Base-by-base conservation (phyloP, 2,113 vertebrate species). In the Xenopus laevis region DNA sequence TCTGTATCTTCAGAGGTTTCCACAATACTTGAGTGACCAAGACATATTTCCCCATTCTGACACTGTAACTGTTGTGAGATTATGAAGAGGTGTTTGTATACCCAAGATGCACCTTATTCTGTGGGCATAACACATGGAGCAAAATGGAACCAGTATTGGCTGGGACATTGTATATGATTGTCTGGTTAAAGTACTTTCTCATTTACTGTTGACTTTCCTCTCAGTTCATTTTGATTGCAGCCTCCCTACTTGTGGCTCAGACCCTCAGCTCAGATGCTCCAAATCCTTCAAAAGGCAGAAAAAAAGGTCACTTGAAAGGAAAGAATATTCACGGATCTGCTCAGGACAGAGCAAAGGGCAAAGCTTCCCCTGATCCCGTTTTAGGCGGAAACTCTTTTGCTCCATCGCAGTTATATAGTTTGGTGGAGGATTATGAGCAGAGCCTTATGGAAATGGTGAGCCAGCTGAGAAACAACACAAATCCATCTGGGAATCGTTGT, bases 401-500 rank as follows among this genome's bases (percentile, higher is more conserved):
- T 16, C 76, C 3, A 0, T 84, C 66, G 0, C 78, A 83, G 0
- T n/a, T 79, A 50, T 88, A 84, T 23, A 86, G 62, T 44, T 80
- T 83, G 58, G 85, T 92, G 85, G 89, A 91, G 33, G 91, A 94
- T 57, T 92, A 92, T 0, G 92, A 94, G 71, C 87, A 23, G 81
- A 92, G 87, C 80, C 92, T 94, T 10, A 86, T 86, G 55, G 91
- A 94, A 75, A 86, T 95, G 92, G 92, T 94, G 33, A 82, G 67
- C 52, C 92, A 94, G 82, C 86, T 95, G 82, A 84, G 74, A 73
- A 93, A 93, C 71, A 82, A 86, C 81, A 91, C 92, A 0, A 92
- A 92, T 77, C 80, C 82, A 0, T 82, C 84, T 1, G 85, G 86
- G 77, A 87, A 68, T 78, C 91, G 91, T 77, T 94, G 93, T 57